phyloP scores from a whole-genome alignment of 2,888 invertebrate species.

The Nezara viridula region DNA sequence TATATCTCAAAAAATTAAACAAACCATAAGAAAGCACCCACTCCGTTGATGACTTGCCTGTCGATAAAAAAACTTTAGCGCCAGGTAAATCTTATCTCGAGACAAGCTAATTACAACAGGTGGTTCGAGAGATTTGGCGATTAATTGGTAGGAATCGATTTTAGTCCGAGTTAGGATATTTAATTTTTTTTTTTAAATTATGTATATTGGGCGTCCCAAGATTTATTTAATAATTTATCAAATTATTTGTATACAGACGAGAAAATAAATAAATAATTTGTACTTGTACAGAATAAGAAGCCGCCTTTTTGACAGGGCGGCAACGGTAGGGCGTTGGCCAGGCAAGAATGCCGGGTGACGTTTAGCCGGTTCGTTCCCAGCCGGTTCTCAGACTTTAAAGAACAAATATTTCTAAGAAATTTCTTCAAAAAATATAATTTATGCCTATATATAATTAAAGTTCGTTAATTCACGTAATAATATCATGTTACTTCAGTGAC shows the following conservation, averaged over 20 bases:
- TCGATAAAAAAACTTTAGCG: neutral
- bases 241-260: no score
- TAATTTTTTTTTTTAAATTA: neutral
- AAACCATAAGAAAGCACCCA: neutral
- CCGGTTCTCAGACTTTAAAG: neutral
- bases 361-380: neutral
- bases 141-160: neutral
- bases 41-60: neutral
- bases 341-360: constrained; percentile 36
- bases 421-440: neutral
- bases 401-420: neutral
- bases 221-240: neutral
- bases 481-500: no score
- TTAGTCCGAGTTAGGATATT: neutral
- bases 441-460: neutral
- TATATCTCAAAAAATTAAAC: neutral
- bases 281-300: neutral
- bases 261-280: neutral
- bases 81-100: constrained; percentile 11
- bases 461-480: no score
- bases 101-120: constrained; percentile 8
- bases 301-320: constrained; percentile 29
- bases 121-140: constrained; percentile 1
- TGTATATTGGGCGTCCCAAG: neutral
- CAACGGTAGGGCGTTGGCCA: constrained; percentile 45